These are phyloP conservation scores for Clavelina lepadiformis DNA, from an alignment of 23 tunicate genomes.

Conservation along the genomic window DNA sequence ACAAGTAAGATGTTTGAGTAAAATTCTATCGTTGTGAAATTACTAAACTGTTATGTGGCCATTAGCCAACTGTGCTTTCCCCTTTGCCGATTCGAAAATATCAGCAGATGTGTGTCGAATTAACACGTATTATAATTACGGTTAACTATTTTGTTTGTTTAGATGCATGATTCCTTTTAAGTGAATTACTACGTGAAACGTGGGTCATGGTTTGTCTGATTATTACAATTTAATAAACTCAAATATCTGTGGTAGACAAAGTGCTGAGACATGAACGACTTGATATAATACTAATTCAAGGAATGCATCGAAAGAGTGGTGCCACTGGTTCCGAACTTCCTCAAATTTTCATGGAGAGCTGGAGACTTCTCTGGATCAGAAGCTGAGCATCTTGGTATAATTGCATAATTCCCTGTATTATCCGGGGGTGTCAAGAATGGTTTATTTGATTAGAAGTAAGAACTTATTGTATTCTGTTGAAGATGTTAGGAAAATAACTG, in stretches of 20 bases:
- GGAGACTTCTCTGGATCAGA: no score
- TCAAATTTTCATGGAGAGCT: background rate
- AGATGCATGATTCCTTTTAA: no score
- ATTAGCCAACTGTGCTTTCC: no score
- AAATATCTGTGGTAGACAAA: constrained; percentile 8
- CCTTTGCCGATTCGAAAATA: no score
- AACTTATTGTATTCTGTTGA: constrained; percentile 18
- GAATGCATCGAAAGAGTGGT: background rate
- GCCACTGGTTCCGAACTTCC: constrained; percentile 2
- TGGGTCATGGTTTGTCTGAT: background rate
- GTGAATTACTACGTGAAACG: background rate
- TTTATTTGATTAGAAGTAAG: constrained; percentile 4
- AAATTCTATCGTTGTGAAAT: no score
- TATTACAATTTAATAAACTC: constrained; percentile 2
- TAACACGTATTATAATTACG: no score
- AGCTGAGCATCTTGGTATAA: constrained; percentile 1
- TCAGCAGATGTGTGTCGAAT: no score
- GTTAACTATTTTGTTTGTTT: no score
- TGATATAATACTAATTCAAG: constrained; percentile 5
- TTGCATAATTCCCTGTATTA: constrained; percentile 15
- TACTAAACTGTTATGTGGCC: no score
- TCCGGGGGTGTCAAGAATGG: constrained; percentile 16
- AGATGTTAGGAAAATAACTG: constrained; percentile 9
- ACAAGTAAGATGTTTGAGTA: no score
- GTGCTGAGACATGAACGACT: constrained; percentile 14